Evolutionary conservation across 2,888 invertebrate species (phyloP), one percentile per base, ranked within the genome.

Genomic region (Phyllotreta cruciferae): DNA sequence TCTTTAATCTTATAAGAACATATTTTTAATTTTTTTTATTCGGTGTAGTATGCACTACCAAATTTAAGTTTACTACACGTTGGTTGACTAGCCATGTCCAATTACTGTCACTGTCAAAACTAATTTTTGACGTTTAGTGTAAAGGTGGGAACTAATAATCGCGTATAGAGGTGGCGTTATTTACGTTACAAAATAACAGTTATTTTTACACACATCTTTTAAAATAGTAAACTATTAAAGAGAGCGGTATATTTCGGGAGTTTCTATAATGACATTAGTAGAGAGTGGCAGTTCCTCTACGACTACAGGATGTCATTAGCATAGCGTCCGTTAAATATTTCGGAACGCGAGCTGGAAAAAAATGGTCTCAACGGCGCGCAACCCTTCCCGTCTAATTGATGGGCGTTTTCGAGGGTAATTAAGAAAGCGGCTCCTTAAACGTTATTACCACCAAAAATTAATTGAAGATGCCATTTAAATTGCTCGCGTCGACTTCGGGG

Each of bases 261-360:
- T 4, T 24, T 24, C 24, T 24, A n/a, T 24, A 24, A 24, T 24
- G 24, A 24, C 24, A 4, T 24, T 24, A 4, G 24, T 24, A 4
- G 24, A 24, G 24, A 24, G 24, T 3, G 24, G 24, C 7, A 52
- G 52, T 52, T 37, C 36, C 37, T 52, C 7, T 52, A 11, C 24
- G 53, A 70, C 63, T 64, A 60, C 74, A 74, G 75, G 75, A 75
- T 74, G 73, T 74, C 74, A 75, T 75, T 75, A 75, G 69, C 74
- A 74, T 74, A 74, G 70, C 74, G 73, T 66, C 66, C 64, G 68
- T 68, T 72, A 71, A 74, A 73, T 73, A 70, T 71, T 68, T 52
- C 49, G 42, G 56, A 45, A 56, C 36, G 56, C 42, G 36, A 56
- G 24, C 24, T 3, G 24, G 24, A 24, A 24, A 57, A 56, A 55